phyloP scores from a whole-genome alignment of 2,888 invertebrate species.

The Torymus texanus region DNA sequence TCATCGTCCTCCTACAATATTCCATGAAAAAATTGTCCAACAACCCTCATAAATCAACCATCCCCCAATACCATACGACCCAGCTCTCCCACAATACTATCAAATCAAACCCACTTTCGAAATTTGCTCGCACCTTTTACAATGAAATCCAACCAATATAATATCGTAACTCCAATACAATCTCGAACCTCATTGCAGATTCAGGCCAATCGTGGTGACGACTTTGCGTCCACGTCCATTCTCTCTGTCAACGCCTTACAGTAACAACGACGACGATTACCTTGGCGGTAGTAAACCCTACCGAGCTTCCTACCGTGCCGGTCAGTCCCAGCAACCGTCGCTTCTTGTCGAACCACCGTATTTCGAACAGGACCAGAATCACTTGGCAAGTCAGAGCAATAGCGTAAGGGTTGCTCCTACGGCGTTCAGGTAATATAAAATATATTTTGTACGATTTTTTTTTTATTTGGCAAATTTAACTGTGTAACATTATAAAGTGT shows the following conservation, averaged over 20 bases:
- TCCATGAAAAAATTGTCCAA: too few species aligned
- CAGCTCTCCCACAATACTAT: too few species aligned
- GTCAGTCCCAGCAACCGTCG: slow-evolving; percentile 57
- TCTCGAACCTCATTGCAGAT: slow-evolving; percentile 16
- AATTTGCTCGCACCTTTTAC: too few species aligned
- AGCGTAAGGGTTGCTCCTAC: slow-evolving; percentile 25
- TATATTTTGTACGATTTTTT: too few species aligned
- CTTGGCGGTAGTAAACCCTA: slow-evolving; percentile 60
- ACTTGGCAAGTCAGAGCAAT: slow-evolving; percentile 51
- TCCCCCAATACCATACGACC: too few species aligned
- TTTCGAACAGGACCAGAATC: slow-evolving; percentile 51
- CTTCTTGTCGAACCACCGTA: slow-evolving; percentile 61
- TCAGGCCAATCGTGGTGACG: slow-evolving; percentile 55
- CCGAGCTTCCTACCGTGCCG: slow-evolving; percentile 49
- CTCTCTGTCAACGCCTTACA: slow-evolving; percentile 59
- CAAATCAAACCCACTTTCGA: too few species aligned
- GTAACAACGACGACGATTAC: slow-evolving; percentile 55
- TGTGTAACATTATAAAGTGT: too few species aligned
- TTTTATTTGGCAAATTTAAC: too few species aligned
- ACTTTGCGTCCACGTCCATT: slow-evolving; percentile 60
- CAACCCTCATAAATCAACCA: too few species aligned
- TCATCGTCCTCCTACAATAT: too few species aligned
- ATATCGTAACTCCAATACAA: not conserved
- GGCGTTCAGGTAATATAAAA: slow-evolving; percentile 40
- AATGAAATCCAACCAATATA: too few species aligned